Evolutionary conservation across 2,113 vertebrate species (phyloP).

Genomic region (Piprites chloris): DNA sequence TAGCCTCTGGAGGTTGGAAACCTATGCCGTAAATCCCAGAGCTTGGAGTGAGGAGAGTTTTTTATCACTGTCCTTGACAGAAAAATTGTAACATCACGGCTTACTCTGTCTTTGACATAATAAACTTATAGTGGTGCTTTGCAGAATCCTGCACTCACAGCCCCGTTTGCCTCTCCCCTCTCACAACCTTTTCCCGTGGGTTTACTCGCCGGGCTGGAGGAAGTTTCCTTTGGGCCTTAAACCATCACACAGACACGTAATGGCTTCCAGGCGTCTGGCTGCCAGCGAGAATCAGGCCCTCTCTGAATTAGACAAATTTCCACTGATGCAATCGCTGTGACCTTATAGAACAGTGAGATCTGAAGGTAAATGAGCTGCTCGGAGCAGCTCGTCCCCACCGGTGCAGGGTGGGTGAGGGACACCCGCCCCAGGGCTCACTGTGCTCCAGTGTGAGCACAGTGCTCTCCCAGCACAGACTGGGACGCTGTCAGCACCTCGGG

Average conservation of each 20-base stretch:
- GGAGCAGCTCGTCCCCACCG: neutral
- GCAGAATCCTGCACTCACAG: neutral
- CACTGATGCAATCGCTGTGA: neutral
- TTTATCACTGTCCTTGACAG: slow-evolving; percentile 53
- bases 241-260: neutral
- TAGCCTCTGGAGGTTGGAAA: slow-evolving; percentile 69
- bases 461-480: neutral
- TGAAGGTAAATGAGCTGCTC: accelerated
- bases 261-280: neutral
- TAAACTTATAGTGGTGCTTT: slow-evolving; percentile 10
- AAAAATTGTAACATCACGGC: slow-evolving; percentile 56
- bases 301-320: neutral
- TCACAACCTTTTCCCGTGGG: neutral
- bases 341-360: neutral
- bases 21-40: slow-evolving; percentile 54
- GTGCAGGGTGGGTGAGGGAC: neutral
- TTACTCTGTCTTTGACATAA: slow-evolving; percentile 42
- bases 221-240: neutral
- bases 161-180: neutral
- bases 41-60: slow-evolving; percentile 24
- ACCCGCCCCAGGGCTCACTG: neutral
- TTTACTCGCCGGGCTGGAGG: neutral
- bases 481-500: neutral
- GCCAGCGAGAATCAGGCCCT: neutral
- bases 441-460: neutral